phyloP scores from a whole-genome alignment of 2,797 vertebrate species.

The Vipera latastei region DNA sequence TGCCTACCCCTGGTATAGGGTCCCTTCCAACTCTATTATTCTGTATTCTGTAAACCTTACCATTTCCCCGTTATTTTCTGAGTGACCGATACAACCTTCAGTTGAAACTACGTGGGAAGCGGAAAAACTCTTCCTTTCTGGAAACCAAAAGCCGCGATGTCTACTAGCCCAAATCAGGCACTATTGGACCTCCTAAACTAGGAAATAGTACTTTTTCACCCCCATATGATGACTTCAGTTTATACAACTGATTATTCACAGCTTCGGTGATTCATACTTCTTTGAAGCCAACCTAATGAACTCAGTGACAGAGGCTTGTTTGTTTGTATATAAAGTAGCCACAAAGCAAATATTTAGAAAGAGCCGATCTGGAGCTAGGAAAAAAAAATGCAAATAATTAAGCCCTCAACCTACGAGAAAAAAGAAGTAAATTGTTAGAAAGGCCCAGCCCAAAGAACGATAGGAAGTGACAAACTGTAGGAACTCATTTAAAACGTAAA shows the following conservation, averaged over 20 bases:
- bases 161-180: neutral
- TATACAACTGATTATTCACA: neutral
- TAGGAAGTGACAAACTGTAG: neutral
- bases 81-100: neutral
- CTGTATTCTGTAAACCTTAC: neutral
- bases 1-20: no score
- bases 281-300: neutral
- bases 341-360: conserved; percentile 17
- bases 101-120: neutral
- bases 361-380: neutral
- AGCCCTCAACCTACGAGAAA: neutral
- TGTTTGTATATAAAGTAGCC: neutral
- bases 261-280: rapidly evolving
- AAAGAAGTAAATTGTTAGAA: neutral
- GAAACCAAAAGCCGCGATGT: neutral
- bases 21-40: neutral
- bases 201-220: neutral
- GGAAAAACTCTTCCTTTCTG: neutral
- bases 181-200: neutral
- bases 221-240: neutral
- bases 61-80: neutral
- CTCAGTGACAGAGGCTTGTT: neutral
- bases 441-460: neutral
- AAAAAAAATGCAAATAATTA: neutral
- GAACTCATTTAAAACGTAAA: neutral